These are phyloP conservation scores for Drosophila punjabiensis DNA, from an alignment of 1,140 invertebrate genomes.

Conservation along the genomic window DNA sequence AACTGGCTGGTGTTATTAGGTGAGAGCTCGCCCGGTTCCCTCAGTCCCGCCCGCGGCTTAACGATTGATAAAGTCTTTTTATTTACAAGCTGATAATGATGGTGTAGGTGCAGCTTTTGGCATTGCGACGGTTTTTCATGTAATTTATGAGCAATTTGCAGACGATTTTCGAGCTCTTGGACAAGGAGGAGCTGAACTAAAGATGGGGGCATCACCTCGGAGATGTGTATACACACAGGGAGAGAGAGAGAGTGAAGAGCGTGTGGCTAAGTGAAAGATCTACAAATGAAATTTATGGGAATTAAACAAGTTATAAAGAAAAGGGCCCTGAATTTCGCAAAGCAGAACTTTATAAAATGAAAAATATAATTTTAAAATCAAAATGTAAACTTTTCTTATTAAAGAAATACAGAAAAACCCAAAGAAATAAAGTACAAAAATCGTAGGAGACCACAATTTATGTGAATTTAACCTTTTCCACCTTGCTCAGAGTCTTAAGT, in stretches of 20 bases:
- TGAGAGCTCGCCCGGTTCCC: constrained; percentile 57
- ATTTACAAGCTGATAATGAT: constrained; percentile 84
- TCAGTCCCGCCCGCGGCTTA: constrained; percentile 56
- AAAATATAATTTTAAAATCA: neutral
- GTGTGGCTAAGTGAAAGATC: constrained; percentile 31
- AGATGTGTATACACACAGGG: neutral
- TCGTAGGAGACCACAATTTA: neutral
- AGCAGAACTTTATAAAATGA: neutral
- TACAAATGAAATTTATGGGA: constrained; percentile 50
- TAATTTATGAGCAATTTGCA: constrained; percentile 76
- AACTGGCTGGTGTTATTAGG: constrained; percentile 80
- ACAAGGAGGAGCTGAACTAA: constrained; percentile 10
- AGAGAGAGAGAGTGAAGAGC: neutral
- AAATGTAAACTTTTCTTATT: neutral
- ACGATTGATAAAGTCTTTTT: constrained; percentile 83
- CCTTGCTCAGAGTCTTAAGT: neutral
- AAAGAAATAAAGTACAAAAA: neutral
- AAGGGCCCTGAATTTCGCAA: neutral
- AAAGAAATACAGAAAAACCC: neutral
- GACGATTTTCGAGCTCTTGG: constrained; percentile 39
- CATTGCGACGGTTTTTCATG: constrained; percentile 66
- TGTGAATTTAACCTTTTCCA: constrained; percentile 13
- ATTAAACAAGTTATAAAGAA: constrained; percentile 31
- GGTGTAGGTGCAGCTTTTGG: constrained; percentile 78
- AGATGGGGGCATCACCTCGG: neutral